phyloP scores from a whole-genome alignment of 2,113 vertebrate genomes.

The Zosterops lateralis region DNA sequence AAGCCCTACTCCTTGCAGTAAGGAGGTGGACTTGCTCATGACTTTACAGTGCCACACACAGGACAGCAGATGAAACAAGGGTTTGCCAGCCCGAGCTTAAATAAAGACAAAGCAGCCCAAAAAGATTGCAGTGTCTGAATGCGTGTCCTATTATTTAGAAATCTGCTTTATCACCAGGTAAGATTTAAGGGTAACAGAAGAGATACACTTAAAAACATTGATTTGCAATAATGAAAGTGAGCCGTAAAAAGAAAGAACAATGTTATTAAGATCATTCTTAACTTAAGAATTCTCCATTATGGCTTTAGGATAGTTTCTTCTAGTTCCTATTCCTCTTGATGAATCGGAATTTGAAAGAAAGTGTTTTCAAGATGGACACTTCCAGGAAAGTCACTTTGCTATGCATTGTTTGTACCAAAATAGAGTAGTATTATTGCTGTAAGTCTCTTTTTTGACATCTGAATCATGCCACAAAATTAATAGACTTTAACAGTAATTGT shows the following conservation, averaged over 20 bases:
- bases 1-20: background rate
- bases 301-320: background rate
- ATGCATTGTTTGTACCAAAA: constrained; percentile 16
- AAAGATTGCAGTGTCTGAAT: background rate
- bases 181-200: constrained; percentile 3
- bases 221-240: background rate
- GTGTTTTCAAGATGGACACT: background rate
- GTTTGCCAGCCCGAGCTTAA: background rate
- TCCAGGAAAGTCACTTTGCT: constrained; percentile 8
- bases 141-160: background rate
- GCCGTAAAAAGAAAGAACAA: background rate
- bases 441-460: background rate
- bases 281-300: background rate
- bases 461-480: background rate
- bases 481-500: background rate
- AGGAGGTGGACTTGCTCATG: background rate
- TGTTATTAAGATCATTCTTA: background rate
- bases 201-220: background rate
- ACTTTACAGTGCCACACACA: background rate
- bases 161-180: background rate
- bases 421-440: background rate
- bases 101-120: background rate
- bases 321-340: background rate
- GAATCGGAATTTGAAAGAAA: background rate
- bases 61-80: background rate